These are phyloP conservation scores for Pyrochroa serraticornis DNA, from an alignment of 2,888 invertebrate genomes.

Conservation along the genomic window DNA sequence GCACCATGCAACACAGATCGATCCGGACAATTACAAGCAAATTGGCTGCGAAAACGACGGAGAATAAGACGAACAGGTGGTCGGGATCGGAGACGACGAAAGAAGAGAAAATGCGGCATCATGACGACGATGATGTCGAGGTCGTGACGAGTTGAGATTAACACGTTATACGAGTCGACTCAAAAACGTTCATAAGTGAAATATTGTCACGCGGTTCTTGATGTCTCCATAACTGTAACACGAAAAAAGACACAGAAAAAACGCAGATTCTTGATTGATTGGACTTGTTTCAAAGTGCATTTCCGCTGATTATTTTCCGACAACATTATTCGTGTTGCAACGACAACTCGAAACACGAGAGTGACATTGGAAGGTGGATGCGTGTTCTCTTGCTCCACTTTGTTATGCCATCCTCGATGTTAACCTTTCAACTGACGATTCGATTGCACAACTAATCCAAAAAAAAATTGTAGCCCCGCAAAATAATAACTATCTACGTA, in stretches of 20 bases:
- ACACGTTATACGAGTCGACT: slow-evolving; percentile 37
- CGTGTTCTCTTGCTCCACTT: too few species aligned
- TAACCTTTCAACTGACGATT: too few species aligned
- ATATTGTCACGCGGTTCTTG: slow-evolving; percentile 43
- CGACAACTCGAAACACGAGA: slow-evolving; percentile 13
- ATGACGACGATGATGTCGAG: slow-evolving; percentile 14
- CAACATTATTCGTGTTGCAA: not conserved
- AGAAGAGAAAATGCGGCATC: slow-evolving; percentile 18
- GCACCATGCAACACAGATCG: not conserved
- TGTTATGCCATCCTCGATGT: too few species aligned
- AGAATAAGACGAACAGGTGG: slow-evolving; percentile 37
- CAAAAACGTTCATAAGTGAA: slow-evolving; percentile 40
- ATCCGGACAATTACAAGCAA: slow-evolving; percentile 20
- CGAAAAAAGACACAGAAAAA: slow-evolving; percentile 28
- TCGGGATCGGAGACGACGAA: slow-evolving; percentile 24
- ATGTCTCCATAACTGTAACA: slow-evolving; percentile 32
- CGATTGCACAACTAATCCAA: too few species aligned
- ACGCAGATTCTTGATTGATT: slow-evolving; percentile 44
- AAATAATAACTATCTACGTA: too few species aligned
- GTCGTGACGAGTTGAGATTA: slow-evolving; percentile 28
- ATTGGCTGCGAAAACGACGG: slow-evolving; percentile 20
- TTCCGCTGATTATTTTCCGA: slow-evolving; percentile 41
- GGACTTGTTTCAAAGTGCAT: slow-evolving; percentile 37
- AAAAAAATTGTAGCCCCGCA: too few species aligned
- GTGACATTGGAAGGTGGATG: slow-evolving; percentile 28